A percentile compares a stretch with the other conserved stretches of the same genome.
These are phyloP conservation scores for Meteorus sp. DNA, from an alignment of 1,140 invertebrate species.

Conservation along the genomic window DNA sequence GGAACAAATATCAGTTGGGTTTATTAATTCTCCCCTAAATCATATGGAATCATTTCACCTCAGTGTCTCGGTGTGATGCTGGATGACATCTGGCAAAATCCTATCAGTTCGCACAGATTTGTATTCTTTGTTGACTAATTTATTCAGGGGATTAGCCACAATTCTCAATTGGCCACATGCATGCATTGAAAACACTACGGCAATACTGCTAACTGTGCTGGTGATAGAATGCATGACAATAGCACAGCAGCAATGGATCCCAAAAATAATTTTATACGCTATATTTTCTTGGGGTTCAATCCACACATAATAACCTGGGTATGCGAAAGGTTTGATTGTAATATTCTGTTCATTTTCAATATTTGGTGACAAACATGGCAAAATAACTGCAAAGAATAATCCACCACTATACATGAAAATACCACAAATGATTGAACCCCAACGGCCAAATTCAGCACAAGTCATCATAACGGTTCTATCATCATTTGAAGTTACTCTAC, in stretches of 20 bases:
- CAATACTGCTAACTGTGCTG: too few species aligned
- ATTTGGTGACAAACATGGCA: background rate
- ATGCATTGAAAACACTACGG: too few species aligned
- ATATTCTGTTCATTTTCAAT: background rate
- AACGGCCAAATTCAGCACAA: conserved; percentile 6
- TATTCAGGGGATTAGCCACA: too few species aligned
- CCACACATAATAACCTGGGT: conserved; percentile 19
- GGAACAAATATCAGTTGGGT: too few species aligned
- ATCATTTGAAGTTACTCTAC: conserved; percentile 7
- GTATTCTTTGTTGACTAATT: too few species aligned
- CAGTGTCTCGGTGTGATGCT: too few species aligned
- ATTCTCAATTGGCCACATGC: too few species aligned
- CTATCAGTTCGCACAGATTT: too few species aligned
- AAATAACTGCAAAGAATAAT: conserved; percentile 12
- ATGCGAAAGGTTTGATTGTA: conserved; percentile 23
- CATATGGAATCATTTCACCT: too few species aligned
- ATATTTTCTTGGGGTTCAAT: conserved; percentile 14
- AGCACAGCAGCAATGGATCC: conserved; percentile 11
- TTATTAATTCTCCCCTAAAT: too few species aligned
- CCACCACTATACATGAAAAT: conserved; percentile 17
- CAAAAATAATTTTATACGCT: conserved; percentile 27
- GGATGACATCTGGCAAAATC: too few species aligned
- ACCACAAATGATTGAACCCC: conserved; percentile 2
- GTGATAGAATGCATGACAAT: too few species aligned
- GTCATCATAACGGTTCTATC: conserved; percentile 19